These are phyloP conservation scores for Chloroceryle aenea DNA, from an alignment of 2,113 vertebrate genomes.

Conservation along the genomic window DNA sequence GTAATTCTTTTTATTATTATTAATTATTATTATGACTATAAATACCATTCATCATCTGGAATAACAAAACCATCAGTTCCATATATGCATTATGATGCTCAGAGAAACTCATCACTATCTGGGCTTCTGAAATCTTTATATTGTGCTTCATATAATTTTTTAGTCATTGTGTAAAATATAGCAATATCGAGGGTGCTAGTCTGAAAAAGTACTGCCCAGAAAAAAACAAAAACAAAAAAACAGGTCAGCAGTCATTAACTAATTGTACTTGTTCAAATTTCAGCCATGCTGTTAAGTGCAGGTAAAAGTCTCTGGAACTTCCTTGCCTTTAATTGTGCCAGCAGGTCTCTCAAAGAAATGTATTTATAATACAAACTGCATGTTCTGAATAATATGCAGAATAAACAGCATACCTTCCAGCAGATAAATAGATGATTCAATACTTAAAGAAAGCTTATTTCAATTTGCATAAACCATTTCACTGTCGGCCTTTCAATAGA, in stretches of 20 bases:
- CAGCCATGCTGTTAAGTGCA: background rate
- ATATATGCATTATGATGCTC: background rate
- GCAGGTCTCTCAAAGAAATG: background rate
- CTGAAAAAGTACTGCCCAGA: background rate
- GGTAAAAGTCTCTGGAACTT: background rate
- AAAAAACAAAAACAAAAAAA: too few relatives aligned
- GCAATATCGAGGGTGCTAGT: background rate
- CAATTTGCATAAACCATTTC: background rate
- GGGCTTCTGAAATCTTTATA: background rate
- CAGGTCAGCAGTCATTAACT: background rate
- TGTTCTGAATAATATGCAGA: background rate
- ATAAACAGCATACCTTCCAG: background rate
- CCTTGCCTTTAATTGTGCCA: constrained; percentile 7
- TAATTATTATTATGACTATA: background rate
- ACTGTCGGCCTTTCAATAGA: background rate
- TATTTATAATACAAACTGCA: background rate
- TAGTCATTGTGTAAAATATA: background rate
- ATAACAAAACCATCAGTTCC: background rate
- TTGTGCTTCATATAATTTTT: background rate
- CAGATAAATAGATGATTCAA: background rate
- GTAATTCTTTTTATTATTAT: background rate
- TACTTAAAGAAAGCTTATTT: background rate
- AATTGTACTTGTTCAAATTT: background rate
- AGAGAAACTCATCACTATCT: background rate
- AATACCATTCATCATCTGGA: background rate